Conservation (phyloP, 2,113 vertebrate genomes). For the Erythrolamprus reginae region DNA sequence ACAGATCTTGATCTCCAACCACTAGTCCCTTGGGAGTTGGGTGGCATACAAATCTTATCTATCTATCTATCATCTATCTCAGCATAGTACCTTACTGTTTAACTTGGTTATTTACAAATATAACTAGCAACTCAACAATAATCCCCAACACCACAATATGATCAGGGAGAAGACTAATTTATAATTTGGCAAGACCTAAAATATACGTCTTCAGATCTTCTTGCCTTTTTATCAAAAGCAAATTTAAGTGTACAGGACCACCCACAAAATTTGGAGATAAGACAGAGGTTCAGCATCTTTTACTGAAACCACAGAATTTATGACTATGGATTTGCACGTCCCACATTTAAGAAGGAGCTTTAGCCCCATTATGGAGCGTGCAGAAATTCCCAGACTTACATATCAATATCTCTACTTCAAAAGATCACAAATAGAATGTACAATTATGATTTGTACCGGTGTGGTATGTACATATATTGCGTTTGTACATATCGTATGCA, state of each 20-base stretch:
- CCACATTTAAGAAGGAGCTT: not conserved
- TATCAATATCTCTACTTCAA: not conserved
- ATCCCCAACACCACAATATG: constrained; percentile 1
- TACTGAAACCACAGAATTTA: not conserved
- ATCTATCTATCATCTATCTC: too few species aligned
- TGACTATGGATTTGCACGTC: not conserved
- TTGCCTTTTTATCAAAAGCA: not conserved
- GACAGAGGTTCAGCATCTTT: not conserved
- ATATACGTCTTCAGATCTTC: not conserved
- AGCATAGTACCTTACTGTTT: constrained; percentile 4
- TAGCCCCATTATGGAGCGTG: not conserved
- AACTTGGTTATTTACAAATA: not conserved
- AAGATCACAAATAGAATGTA: not conserved
- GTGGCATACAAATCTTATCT: too few species aligned
- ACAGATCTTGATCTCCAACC: constrained; percentile 40
- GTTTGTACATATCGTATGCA: not conserved
- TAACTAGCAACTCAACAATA: not conserved
- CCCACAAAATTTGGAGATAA: not conserved
- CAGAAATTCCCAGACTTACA: not conserved
- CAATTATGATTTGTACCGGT: not conserved
- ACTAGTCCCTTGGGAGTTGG: too few species aligned
- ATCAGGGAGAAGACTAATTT: constrained; percentile 27
- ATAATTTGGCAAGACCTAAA: constrained; percentile 16
- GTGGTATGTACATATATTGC: not conserved
- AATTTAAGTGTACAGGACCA: not conserved